Base-by-base conservation (phyloP, 2,113 vertebrate genomes). In the Cavia porcellus region DNA sequence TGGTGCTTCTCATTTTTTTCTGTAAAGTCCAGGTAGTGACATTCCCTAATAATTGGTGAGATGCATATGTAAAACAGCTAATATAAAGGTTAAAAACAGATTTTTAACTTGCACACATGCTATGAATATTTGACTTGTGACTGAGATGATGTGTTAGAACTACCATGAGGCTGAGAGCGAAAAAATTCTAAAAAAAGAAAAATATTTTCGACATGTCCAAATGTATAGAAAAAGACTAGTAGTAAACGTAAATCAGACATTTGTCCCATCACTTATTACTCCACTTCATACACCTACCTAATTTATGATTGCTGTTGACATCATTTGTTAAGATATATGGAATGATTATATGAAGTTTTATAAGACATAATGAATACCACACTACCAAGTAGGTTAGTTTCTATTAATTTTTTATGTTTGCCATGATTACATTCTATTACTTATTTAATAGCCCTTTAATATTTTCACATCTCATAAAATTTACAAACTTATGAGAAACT, bases 391-490 rank as follows among this genome's bases (percentile, higher is more conserved):
- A 61, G 0, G 7, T 22, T 81, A 59, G 17, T 55, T 94, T 15
- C 5, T 84, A 19, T 90, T 70, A 79, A 86, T 91, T 90, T 97
- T 97, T 11, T 64, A 83, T 15, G 50, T 75, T 5, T 70, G 35
- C 59, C 2, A 79, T 95, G 96, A 80, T 77, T 82, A 45, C 75
- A 68, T 72, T 80, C 35, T 68, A 84, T 38, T 90, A 85, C 0
- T 0, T 94, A 55, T 45, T 75, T 80, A 4, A 4, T 94, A 25
- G 20, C 8, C 42, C 64, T 83, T 95, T 94, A 45, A 6, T 30
- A 75, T 96, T 97, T 98, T 85, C 45, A 7, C 75, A 3, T 91
- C 62, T 95, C 70, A 32, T 22, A 95, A 64, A 30, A 55, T 86
- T 97, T 97, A 32, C 24, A 80, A 91, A 89, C 90, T 62, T 95